Evolutionary conservation across 2,113 vertebrate species (phyloP).

Genomic region (Perca fluviatilis): DNA sequence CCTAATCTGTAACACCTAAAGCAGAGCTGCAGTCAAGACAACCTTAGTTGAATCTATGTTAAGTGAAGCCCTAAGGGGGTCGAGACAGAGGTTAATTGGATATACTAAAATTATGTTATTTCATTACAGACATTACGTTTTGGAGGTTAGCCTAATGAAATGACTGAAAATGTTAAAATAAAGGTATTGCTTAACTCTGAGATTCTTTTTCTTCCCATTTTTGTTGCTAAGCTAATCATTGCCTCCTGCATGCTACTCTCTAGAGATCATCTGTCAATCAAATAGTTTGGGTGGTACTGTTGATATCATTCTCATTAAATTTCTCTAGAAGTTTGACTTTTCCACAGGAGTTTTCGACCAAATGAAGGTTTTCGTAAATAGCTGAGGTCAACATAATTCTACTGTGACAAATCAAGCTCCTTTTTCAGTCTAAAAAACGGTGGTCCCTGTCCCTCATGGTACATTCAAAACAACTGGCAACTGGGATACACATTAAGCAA

Average conservation of each 20-base stretch:
- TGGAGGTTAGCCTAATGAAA: conserved; percentile 78
- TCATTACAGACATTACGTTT: conserved; percentile 73
- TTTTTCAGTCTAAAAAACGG: background rate
- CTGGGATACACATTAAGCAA: conserved; percentile 19
- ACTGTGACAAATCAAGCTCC: background rate
- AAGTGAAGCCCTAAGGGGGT: conserved; percentile 78
- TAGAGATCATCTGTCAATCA: conserved; percentile 31
- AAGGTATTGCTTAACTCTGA: conserved; percentile 49
- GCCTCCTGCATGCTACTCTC: background rate
- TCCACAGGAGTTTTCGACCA: background rate
- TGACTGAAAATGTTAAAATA: conserved; percentile 42
- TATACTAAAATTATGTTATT: conserved; percentile 80
- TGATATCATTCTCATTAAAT: conserved; percentile 4
- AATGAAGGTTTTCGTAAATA: background rate
- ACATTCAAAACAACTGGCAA: conserved; percentile 7
- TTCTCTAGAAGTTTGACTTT: conserved; percentile 7
- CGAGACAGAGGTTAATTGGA: conserved; percentile 80
- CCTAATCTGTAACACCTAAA: conserved; percentile 59
- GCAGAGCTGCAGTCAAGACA: conserved; percentile 55
- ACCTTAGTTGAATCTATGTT: conserved; percentile 75
- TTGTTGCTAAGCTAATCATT: conserved; percentile 39
- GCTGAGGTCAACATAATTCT: background rate
- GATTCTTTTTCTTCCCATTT: background rate
- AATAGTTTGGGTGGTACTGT: background rate
- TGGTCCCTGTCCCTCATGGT: background rate